A percentile compares a stretch with the other conserved stretches of the same genome.
Conservation (phyloP, 2,113 vertebrate genomes). For the Ammodytes marinus region DNA sequence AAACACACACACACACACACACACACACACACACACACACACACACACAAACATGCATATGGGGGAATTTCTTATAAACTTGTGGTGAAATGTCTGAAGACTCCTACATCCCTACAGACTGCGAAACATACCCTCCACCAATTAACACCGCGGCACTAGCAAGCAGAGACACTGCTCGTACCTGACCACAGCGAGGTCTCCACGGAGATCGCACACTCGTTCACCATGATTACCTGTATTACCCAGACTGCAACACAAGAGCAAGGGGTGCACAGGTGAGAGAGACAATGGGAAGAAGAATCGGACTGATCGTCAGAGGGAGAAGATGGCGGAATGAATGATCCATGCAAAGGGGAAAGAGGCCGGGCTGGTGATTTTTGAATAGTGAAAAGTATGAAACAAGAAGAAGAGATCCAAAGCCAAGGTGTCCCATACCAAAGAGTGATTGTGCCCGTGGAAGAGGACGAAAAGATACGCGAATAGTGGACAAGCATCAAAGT, state of each 20-base stretch:
- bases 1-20: constrained; percentile 6
- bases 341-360: constrained; percentile 29
- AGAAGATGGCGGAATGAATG: constrained; percentile 5
- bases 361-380: constrained; percentile 16
- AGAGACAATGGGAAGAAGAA: constrained; percentile 27
- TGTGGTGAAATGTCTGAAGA: constrained; percentile 16
- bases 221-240: constrained; percentile 92
- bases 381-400: background rate
- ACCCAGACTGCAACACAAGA: constrained; percentile 91
- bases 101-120: background rate
- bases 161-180: constrained; percentile 65
- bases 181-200: constrained; percentile 89
- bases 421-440: constrained; percentile 16
- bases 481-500: constrained; percentile 56
- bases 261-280: constrained; percentile 35
- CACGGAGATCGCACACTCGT: constrained; percentile 85
- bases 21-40: constrained; percentile 21
- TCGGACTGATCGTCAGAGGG: constrained; percentile 5
- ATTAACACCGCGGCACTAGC: constrained; percentile 38
- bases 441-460: background rate
- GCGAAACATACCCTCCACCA: constrained; percentile 38
- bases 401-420: constrained; percentile 27
- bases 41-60: background rate
- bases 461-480: constrained; percentile 1
- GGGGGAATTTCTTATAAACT: constrained; percentile 16